Base-by-base conservation (phyloP, 2,113 vertebrate species). In the Grallaria varia region DNA sequence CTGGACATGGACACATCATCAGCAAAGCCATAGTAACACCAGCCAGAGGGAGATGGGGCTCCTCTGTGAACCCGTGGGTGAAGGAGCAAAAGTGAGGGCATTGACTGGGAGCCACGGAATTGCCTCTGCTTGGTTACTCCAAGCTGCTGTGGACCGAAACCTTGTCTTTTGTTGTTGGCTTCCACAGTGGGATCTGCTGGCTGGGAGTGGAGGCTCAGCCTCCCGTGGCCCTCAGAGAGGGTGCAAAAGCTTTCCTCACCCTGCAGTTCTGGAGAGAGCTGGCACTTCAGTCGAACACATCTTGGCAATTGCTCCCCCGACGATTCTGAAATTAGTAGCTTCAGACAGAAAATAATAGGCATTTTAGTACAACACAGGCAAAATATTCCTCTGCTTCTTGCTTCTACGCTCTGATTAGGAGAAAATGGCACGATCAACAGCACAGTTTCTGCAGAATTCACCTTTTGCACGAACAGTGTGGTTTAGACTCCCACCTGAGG, bases 291-390 rank as follows among this genome's bases (percentile, higher is more conserved):
- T 40, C 44, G 66, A 91, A 74, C 69, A 80, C 95, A 92, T 44
- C 82, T 93, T 55, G 7, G 67, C 66, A 91, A 82, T 69, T 59
- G 28, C 82, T 96, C n/a, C 10, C 58, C 31, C 87, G 95, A 96
- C 93, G 80, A 84, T 89, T 93, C 93, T 90, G 92, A 95, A 97
- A 97, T 97, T 78, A 96, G 93, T 68, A 87, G 94, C 91, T 96
- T 72, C 56, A 22, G 80, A 76, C 47, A 96, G 96, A 94, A 97
- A 92, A 96, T 80, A 73, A 95, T 62, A 86, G 84, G 55, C 53
- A 67, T 96, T 97, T 96, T 73, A 88, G 95, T 94, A 91, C 59
- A 91, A 76, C 39, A 35, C 10, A 49, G 77, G 74, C 31, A 47
- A 87, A 86, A 94, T 56, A 76, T 59, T 93, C 80, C 47, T 84